A percentile compares a stretch with the other conserved stretches of the same genome.
These are phyloP conservation scores for Sinocyclocheilus grahami DNA, from an alignment of 2,113 vertebrate species.

Conservation along the genomic window DNA sequence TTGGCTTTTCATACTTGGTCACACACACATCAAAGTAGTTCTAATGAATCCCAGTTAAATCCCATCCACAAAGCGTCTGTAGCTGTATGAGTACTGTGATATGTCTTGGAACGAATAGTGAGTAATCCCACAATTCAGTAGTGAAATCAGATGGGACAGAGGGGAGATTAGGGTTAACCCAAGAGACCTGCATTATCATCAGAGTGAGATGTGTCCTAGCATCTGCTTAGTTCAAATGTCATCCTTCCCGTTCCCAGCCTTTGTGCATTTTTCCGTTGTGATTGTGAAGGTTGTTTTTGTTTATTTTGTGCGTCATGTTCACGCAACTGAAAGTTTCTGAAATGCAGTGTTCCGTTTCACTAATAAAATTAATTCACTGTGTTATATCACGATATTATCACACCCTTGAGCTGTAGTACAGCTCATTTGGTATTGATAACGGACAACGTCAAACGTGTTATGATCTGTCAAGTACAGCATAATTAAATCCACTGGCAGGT, in stretches of 20 bases:
- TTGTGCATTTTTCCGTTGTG: background rate
- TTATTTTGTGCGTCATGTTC: background rate
- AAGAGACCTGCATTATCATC: background rate
- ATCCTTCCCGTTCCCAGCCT: background rate
- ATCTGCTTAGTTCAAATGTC: slow-evolving; percentile 7
- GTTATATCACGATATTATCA: background rate
- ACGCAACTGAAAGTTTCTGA: background rate
- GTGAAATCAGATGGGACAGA: background rate
- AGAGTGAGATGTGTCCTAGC: background rate
- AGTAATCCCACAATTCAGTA: background rate
- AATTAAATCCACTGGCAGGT: background rate
- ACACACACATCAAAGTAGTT: background rate
- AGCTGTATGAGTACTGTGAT: background rate
- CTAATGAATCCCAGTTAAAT: background rate
- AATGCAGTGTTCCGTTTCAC: background rate
- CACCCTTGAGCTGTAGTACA: background rate
- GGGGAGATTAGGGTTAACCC: background rate
- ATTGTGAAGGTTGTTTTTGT: background rate
- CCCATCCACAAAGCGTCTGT: background rate
- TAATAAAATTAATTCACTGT: background rate
- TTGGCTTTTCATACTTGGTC: background rate
- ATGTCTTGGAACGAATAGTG: background rate
- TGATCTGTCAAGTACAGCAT: background rate
- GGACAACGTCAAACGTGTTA: background rate
- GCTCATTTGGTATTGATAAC: background rate